Evolutionary conservation across 1,140 invertebrate species (phyloP).

Genomic region (Ericerus pela): DNA sequence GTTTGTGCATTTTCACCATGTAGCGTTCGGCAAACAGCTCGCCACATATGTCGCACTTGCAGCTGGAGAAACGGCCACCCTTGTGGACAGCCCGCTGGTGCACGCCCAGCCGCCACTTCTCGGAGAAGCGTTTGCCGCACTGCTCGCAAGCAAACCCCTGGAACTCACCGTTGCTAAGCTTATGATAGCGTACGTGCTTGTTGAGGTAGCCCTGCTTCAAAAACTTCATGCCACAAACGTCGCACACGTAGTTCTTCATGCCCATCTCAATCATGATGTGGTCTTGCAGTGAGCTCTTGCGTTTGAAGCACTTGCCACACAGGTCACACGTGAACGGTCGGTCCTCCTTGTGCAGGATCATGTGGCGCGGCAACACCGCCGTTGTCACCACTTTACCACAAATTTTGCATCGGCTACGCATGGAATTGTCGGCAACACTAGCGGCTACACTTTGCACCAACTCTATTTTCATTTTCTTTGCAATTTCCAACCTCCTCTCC

Average conservation of each 20-base stretch:
- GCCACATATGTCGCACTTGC: constrained; percentile 53
- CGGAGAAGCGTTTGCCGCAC: not conserved
- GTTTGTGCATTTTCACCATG: constrained; percentile 60
- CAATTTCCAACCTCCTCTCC: too few species aligned
- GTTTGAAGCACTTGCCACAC: constrained; percentile 75
- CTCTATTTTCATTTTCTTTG: too few species aligned
- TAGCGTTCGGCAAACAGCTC: constrained; percentile 41
- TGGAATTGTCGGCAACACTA: too few species aligned
- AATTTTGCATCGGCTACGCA: not conserved
- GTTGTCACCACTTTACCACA: not conserved
- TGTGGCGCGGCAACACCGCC: constrained; percentile 48
- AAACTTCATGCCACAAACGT: constrained; percentile 39
- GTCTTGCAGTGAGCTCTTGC: constrained; percentile 56
- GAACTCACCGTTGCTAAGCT: constrained; percentile 2
- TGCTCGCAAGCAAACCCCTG: not conserved
- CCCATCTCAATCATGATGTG: constrained; percentile 51
- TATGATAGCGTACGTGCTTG: constrained; percentile 21
- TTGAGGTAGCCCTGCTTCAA: constrained; percentile 25
- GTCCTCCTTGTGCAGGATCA: constrained; percentile 58
- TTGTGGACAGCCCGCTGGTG: constrained; percentile 42
- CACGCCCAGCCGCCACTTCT: constrained; percentile 6
- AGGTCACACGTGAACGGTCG: constrained; percentile 74
- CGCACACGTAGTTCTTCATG: constrained; percentile 32
- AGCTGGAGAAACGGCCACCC: constrained; percentile 31
- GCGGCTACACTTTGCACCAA: too few species aligned